phyloP scores from a whole-genome alignment of 2,888 invertebrate genomes.

The Camptogramma bilineatum region DNA sequence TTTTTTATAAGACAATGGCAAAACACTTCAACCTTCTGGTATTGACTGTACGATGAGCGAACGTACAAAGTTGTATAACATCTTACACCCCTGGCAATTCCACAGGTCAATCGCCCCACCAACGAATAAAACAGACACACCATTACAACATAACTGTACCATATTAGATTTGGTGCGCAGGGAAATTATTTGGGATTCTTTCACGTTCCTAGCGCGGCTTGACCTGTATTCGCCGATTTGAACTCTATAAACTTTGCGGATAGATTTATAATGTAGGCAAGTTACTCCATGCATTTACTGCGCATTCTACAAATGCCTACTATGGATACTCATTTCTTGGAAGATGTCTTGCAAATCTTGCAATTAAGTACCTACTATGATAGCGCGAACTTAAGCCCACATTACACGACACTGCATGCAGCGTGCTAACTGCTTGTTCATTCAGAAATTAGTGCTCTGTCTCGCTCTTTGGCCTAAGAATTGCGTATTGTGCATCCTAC shows the following conservation, averaged over 20 bases:
- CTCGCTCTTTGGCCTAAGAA: too few species aligned
- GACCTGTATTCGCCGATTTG: slow-evolving; percentile 28
- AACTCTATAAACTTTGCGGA: slow-evolving; percentile 12
- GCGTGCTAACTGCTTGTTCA: too few species aligned
- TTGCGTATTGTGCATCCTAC: too few species aligned
- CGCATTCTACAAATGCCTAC: background rate
- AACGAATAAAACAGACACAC: slow-evolving; percentile 19
- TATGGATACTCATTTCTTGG: slow-evolving; percentile 3
- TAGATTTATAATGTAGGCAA: slow-evolving; percentile 7
- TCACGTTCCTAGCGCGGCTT: slow-evolving; percentile 39
- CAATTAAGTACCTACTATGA: background rate
- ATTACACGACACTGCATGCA: too few species aligned
- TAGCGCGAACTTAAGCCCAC: too few species aligned
- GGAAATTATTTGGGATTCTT: slow-evolving; percentile 43
- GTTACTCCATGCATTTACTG: background rate
- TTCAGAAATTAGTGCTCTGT: too few species aligned
- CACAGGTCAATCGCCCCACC: slow-evolving; percentile 19
- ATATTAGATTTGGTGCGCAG: slow-evolving; percentile 34
- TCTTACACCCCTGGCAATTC: slow-evolving; percentile 8
- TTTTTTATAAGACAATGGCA: too few species aligned
- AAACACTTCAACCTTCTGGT: background rate
- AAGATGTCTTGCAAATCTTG: slow-evolving; percentile 10
- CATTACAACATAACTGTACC: slow-evolving; percentile 29
- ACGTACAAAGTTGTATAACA: background rate
- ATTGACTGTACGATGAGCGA: background rate